Evolutionary conservation across 2,113 vertebrate genomes (phyloP).

Genomic region (Suncus etruscus): DNA sequence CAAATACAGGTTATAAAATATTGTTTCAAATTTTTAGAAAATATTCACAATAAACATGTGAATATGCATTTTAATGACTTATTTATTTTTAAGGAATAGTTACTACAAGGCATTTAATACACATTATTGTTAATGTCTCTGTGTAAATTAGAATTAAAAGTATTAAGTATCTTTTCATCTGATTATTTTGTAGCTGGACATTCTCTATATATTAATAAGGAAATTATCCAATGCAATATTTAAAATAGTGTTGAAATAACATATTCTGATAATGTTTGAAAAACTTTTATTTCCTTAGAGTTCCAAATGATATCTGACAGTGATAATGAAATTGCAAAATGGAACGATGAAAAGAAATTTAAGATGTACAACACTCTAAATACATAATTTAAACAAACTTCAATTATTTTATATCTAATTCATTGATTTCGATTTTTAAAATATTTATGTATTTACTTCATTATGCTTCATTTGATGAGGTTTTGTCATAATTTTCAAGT

Average conservation of each 20-base stretch:
- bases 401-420: background rate
- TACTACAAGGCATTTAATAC: background rate
- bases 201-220: background rate
- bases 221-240: background rate
- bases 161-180: background rate
- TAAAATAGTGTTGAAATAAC: background rate
- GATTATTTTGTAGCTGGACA: slow-evolving; percentile 9
- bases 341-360: background rate
- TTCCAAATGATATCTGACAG: background rate
- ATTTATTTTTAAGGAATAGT: background rate
- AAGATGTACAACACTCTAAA: background rate
- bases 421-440: background rate
- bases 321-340: background rate
- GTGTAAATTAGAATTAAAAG: background rate
- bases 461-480: background rate
- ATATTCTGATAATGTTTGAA: background rate
- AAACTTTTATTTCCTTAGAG: background rate
- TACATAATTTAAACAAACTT: slow-evolving; percentile 10
- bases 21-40: background rate
- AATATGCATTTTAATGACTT: background rate
- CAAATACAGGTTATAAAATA: background rate
- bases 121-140: background rate
- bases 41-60: background rate
- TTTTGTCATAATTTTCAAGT: background rate
- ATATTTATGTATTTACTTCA: background rate